phyloP scores from a whole-genome alignment of 1,140 invertebrate genomes.

The Zaprionus ghesquierei region DNA sequence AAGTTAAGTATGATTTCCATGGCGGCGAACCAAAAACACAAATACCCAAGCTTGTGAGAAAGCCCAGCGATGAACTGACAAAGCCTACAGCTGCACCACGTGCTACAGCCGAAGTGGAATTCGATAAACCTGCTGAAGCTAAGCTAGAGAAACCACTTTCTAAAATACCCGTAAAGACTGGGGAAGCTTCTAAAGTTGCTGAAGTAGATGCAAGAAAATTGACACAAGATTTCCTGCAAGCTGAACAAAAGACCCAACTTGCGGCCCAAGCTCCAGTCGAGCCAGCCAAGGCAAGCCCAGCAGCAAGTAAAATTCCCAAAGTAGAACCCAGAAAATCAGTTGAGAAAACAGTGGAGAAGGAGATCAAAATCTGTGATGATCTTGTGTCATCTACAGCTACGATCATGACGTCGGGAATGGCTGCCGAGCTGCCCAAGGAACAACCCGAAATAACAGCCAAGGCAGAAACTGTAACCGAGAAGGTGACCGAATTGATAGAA shows the following conservation, averaged over 20 bases:
- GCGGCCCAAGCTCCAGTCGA: constrained; percentile 31
- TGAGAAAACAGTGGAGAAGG: constrained; percentile 50
- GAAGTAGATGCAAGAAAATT: constrained; percentile 63
- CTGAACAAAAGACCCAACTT: constrained; percentile 44
- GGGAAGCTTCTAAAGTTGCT: constrained; percentile 19
- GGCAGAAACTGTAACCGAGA: constrained; percentile 59
- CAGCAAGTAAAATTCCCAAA: constrained; percentile 69
- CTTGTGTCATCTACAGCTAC: constrained; percentile 53
- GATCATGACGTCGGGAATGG: constrained; percentile 63
- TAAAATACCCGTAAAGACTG: constrained; percentile 63
- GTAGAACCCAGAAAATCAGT: constrained; percentile 65
- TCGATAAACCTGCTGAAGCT: constrained; percentile 39
- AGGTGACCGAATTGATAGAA: constrained; percentile 55
- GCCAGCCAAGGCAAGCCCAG: constrained; percentile 43
- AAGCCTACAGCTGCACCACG: constrained; percentile 70
- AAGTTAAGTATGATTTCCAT: constrained; percentile 75
- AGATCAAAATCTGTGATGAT: constrained; percentile 53
- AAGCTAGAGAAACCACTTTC: constrained; percentile 59
- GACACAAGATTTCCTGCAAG: constrained; percentile 71
- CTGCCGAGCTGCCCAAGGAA: constrained; percentile 32
- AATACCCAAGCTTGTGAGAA: constrained; percentile 64
- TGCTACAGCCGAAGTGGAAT: constrained; percentile 48
- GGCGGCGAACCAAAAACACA: constrained; percentile 71
- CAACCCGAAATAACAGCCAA: constrained; percentile 49
- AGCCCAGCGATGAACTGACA: constrained; percentile 47